Base-by-base conservation (phyloP, 1,140 invertebrate species). In the Trichonephila clavata region DNA sequence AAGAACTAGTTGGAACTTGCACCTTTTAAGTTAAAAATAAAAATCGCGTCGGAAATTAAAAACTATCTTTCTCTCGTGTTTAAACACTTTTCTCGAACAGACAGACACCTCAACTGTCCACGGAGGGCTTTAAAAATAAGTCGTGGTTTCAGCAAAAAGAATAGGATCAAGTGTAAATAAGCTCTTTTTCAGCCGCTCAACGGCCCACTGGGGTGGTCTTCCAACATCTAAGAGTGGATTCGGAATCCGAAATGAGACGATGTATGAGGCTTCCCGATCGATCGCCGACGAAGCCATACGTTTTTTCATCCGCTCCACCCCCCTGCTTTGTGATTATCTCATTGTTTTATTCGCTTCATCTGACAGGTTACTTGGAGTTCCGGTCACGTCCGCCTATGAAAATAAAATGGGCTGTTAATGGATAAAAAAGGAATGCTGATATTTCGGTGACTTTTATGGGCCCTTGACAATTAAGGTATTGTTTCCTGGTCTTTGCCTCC, bases 191-290 rank as follows among this genome's bases (percentile, higher is more conserved):
- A 68, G 65, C 65, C 65, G 65, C 27, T 77, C 71, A 77, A 77
- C 32, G 27, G 71, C 71, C 71, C 32, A 77, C 71, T 39, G 24
- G 71, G 71, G 71, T 77, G 71, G 71, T 77, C 71, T 77, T 77
- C 32, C 27, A 32, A 24, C n/a, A 32, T 27, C 27, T 32, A 77
- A 77, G 71, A 77, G 71, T 77, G 71, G 71, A 32, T 32, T 77
- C 71, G 27, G 71, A 77, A 77, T 77, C 68, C 71, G 71, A 77
- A 77, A 77, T 77, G 71, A 77, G 71, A 32, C 71, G 27, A 65
- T 57, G 43, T 65, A 89, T 89, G 65, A 71, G 86, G 86, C 86
- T 89, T 89, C 86, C 86, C 86, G 65, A 89, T 89, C 86, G 86
- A 89, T 89, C 18, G 39, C 63, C 63, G 63, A 71, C 32, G 86